A percentile compares a stretch with the other conserved stretches of the same genome.
These are phyloP conservation scores for Atta texana DNA, from an alignment of 1,140 invertebrate species.

Conservation along the genomic window DNA sequence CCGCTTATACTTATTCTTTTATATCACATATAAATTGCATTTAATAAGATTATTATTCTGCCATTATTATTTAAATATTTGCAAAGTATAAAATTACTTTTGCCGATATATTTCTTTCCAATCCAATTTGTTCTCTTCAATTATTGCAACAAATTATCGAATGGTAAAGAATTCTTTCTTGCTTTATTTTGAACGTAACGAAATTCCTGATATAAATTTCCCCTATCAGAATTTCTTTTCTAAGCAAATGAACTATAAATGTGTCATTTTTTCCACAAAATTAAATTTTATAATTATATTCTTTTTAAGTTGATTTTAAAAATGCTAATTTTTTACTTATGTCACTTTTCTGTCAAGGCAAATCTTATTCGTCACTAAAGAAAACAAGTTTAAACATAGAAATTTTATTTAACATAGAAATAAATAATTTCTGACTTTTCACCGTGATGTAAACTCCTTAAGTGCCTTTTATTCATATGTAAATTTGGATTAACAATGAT, in stretches of 20 bases:
- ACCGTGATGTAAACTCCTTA: background rate
- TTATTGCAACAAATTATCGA: constrained; percentile 32
- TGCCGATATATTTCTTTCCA: background rate
- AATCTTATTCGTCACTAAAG: too few species aligned
- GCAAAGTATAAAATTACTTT: constrained; percentile 16
- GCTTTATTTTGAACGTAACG: constrained; percentile 30
- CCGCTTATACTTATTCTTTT: background rate
- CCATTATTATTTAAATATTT: constrained; percentile 5
- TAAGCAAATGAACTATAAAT: too few species aligned
- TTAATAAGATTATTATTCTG: background rate
- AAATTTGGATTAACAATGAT: constrained; percentile 30
- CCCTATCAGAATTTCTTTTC: too few species aligned
- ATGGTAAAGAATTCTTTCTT: background rate
- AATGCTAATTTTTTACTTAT: too few species aligned
- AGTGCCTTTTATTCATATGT: constrained; percentile 32
- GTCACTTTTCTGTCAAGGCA: too few species aligned
- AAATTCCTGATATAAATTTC: constrained; percentile 1
- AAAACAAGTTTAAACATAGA: background rate
- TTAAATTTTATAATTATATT: too few species aligned
- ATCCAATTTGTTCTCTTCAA: background rate
- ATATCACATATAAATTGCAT: background rate
- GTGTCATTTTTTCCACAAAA: too few species aligned
- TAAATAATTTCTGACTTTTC: constrained; percentile 29
- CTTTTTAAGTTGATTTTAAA: too few species aligned
- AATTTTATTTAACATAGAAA: background rate